Percentiles rank a stretch among this genome's conserved stretches.
phyloP scores from a whole-genome alignment of 2,797 vertebrate species.

The Hypotaenidia philippensis region DNA sequence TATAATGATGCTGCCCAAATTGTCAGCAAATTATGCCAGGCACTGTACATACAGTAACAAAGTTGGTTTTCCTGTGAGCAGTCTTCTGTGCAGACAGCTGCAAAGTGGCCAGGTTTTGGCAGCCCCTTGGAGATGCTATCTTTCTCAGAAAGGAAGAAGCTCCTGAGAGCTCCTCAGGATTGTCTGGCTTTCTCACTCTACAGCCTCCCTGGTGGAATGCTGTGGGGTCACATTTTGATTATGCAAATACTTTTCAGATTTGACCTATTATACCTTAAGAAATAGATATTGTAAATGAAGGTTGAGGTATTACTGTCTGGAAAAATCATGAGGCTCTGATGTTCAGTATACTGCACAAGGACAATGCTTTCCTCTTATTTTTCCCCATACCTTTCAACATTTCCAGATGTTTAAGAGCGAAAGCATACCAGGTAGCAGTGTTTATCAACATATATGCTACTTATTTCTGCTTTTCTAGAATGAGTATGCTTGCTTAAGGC shows the following conservation, averaged over 20 bases:
- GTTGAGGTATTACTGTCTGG: not conserved
- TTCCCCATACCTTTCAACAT: not conserved
- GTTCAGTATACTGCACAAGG: not conserved
- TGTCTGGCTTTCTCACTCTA: not conserved
- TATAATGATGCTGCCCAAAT: not conserved
- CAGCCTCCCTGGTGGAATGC: not conserved
- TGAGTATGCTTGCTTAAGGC: not conserved
- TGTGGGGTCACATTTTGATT: not conserved
- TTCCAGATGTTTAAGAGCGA: not conserved
- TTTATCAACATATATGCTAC: not conserved
- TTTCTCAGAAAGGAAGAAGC: not conserved
- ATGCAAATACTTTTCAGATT: not conserved
- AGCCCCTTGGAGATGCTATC: not conserved
- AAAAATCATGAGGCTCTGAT: not conserved
- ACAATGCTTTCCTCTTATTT: not conserved
- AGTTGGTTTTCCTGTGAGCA: not conserved
- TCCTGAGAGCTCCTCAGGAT: not conserved
- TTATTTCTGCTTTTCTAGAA: not conserved
- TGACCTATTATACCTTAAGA: not conserved
- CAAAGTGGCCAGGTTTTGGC: rapidly evolving
- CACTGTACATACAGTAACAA: not conserved
- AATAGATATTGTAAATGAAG: not conserved
- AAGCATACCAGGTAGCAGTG: not conserved
- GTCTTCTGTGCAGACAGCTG: not conserved
- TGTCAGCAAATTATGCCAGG: not conserved